These are phyloP conservation scores for Gastrophryne carolinensis DNA, from an alignment of 2,797 vertebrate genomes.

Conservation along the genomic window DNA sequence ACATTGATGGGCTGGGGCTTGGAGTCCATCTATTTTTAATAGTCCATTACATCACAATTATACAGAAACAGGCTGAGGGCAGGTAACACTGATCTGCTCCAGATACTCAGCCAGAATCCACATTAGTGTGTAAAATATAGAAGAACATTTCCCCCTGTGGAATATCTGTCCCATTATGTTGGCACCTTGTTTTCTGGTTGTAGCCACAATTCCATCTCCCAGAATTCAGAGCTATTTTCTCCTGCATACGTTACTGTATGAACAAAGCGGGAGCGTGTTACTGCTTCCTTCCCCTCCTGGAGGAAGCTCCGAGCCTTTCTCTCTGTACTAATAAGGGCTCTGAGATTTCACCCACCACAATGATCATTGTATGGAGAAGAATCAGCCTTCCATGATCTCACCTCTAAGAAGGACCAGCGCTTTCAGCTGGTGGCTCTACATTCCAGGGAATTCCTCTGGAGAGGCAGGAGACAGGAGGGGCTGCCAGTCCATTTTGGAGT, in stretches of 20 bases:
- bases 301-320: conserved; percentile 25
- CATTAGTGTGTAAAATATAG: neutral
- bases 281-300: conserved; percentile 12
- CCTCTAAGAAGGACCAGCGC: neutral
- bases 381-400: conserved; percentile 35
- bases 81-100: no score
- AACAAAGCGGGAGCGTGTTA: conserved; percentile 15
- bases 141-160: neutral
- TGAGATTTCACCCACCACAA: conserved; percentile 5
- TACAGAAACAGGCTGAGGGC: no score
- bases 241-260: neutral
- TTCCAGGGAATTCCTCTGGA: conserved; percentile 43
- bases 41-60: no score
- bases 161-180: no score
- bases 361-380: conserved; percentile 30
- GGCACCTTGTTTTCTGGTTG: neutral
- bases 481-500: neutral
- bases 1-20: no score
- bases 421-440: conserved; percentile 3
- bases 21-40: no score
- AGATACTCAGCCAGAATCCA: no score
- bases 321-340: neutral
- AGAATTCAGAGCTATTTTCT: conserved; percentile 30
- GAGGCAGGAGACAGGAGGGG: conserved; percentile 27
- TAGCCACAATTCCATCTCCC: neutral